These are phyloP conservation scores for Ischnus inquisitorius DNA, from an alignment of 2,888 invertebrate species.

Conservation along the genomic window DNA sequence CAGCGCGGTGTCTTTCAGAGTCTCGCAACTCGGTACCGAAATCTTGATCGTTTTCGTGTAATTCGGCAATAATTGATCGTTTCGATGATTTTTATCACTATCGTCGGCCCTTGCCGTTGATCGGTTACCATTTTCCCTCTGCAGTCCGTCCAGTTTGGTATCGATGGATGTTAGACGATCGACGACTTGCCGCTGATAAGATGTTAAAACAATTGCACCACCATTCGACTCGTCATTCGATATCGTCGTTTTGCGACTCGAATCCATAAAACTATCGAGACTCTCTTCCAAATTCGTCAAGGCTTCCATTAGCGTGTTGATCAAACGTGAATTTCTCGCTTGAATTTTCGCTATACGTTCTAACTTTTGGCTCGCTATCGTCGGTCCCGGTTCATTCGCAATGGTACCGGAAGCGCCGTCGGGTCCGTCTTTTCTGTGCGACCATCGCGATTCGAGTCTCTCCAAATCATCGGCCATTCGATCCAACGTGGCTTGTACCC, in stretches of 20 bases:
- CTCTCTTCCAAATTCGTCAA: slow-evolving; percentile 44
- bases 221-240: background rate
- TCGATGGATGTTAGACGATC: slow-evolving; percentile 24
- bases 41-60: background rate
- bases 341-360: slow-evolving; percentile 39
- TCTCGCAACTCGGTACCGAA: slow-evolving; percentile 82
- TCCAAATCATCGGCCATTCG: slow-evolving; percentile 25
- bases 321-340: slow-evolving; percentile 43
- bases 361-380: slow-evolving; percentile 31
- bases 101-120: background rate
- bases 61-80: background rate
- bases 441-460: background rate
- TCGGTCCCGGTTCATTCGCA: background rate
- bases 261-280: slow-evolving; percentile 32
- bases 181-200: slow-evolving; percentile 18
- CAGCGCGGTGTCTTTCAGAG: slow-evolving; percentile 80
- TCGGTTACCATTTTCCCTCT: background rate
- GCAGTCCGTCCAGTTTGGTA: background rate
- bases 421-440: background rate
- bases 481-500: slow-evolving; percentile 25
- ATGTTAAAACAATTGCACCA: background rate
- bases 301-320: slow-evolving; percentile 21
- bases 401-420: background rate
- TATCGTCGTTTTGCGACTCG: slow-evolving; percentile 7
- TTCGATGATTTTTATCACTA: background rate